These are phyloP conservation scores for Neogale vison DNA, from an alignment of 2,113 vertebrate species.

Conservation along the genomic window DNA sequence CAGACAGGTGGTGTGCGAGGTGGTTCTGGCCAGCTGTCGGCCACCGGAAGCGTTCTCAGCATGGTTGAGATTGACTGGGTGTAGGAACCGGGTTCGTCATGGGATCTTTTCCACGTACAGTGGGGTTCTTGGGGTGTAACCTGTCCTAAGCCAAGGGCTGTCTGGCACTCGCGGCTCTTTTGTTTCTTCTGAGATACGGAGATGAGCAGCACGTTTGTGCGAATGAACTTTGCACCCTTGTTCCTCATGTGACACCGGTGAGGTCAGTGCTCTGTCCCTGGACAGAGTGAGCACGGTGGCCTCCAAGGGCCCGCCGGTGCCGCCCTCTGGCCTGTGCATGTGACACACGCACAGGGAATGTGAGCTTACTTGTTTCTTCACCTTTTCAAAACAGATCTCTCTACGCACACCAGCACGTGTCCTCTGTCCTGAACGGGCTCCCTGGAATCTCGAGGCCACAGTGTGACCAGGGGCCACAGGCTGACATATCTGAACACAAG, in stretches of 20 bases:
- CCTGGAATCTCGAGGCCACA: not conserved
- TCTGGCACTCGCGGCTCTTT: rapidly evolving
- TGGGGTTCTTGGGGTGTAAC: not conserved
- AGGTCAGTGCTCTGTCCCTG: rapidly evolving
- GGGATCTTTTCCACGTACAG: rapidly evolving
- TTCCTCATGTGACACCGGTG: not conserved
- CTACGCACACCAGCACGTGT: not conserved
- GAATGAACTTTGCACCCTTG: not conserved
- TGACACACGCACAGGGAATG: not conserved
- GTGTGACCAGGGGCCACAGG: not conserved
- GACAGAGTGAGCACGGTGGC: too few species aligned
- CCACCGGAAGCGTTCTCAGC: not conserved
- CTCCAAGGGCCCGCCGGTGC: not conserved
- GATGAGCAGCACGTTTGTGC: not conserved
- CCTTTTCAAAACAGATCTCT: not conserved
- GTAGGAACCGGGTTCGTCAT: not conserved
- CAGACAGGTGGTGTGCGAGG: not conserved
- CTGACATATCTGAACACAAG: not conserved
- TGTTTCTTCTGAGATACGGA: not conserved
- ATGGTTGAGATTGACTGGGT: rapidly evolving
- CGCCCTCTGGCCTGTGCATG: not conserved
- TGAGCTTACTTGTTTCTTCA: not conserved
- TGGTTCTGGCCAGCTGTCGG: rapidly evolving
- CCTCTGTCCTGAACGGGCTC: not conserved
- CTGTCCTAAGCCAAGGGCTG: not conserved